Percentiles rank a stretch among this genome's conserved stretches.
Conservation (phyloP, 2,113 vertebrate species). For the Lophochroa leadbeateri region DNA sequence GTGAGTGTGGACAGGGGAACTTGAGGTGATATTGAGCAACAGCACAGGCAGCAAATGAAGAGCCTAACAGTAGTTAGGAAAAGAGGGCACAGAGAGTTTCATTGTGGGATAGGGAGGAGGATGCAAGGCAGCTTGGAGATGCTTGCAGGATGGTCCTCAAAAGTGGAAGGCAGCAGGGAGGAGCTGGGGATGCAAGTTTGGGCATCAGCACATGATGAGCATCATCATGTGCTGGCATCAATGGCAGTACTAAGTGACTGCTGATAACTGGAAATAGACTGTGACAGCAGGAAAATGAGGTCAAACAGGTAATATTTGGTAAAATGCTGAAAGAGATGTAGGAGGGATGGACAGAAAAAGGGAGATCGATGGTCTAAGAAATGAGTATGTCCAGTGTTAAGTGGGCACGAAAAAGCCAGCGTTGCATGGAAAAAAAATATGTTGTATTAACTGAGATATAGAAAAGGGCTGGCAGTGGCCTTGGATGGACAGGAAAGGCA, state of each 20-base stretch:
- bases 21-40: not conserved
- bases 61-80: not conserved
- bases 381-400: not conserved
- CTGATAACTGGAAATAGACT: not conserved
- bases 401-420: not conserved
- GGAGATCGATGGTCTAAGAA: not conserved
- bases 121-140: not conserved
- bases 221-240: not conserved
- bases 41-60: not conserved
- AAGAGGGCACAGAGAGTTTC: rapidly evolving
- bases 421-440: not conserved
- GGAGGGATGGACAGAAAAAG: not conserved
- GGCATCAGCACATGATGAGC: not conserved
- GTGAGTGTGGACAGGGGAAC: not conserved
- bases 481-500: not conserved
- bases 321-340: not conserved
- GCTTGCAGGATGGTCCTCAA: not conserved
- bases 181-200: not conserved
- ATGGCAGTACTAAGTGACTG: not conserved
- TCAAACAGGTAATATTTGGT: not conserved
- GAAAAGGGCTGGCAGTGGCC: not conserved
- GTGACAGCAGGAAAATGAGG: not conserved
- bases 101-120: not conserved
- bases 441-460: not conserved
- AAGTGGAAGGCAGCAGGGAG: not conserved